A percentile compares a stretch with the other conserved stretches of the same genome.
phyloP scores from a whole-genome alignment of 2,113 vertebrate genomes.

The Paramisgurnus dabryanus region DNA sequence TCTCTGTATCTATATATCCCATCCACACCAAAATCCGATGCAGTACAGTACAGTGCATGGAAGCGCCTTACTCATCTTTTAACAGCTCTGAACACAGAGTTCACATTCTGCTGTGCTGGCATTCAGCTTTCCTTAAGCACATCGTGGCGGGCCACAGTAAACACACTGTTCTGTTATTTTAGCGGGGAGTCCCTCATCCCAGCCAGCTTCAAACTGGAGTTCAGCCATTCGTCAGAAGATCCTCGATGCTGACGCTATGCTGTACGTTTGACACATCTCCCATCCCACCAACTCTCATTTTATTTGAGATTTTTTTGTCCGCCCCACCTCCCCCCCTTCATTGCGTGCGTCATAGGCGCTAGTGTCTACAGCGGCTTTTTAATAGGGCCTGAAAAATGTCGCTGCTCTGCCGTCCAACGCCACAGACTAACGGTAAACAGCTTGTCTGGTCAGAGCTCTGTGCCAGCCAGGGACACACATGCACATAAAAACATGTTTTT shows the following conservation, averaged over 20 bases:
- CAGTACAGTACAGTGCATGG: neutral
- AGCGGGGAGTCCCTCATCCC: slow-evolving; percentile 43
- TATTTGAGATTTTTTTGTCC: slow-evolving; percentile 37
- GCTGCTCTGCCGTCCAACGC: slow-evolving; percentile 37
- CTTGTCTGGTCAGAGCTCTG: slow-evolving; percentile 43
- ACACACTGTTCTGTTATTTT: slow-evolving; percentile 36
- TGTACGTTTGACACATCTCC: slow-evolving; percentile 43
- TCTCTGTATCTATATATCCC: too few relatives aligned
- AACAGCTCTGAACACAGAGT: slow-evolving; percentile 24
- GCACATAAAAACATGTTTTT: slow-evolving; percentile 47
- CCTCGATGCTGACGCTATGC: slow-evolving; percentile 31
- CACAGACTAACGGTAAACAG: slow-evolving; percentile 59
- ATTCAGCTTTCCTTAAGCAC: slow-evolving; percentile 25
- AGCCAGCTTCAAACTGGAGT: slow-evolving; percentile 23
- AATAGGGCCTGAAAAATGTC: slow-evolving; percentile 53
- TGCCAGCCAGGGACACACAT: slow-evolving; percentile 40
- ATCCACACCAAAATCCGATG: neutral
- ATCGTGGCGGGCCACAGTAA: slow-evolving; percentile 29
- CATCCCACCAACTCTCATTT: slow-evolving; percentile 40
- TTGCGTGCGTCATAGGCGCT: slow-evolving; percentile 48
- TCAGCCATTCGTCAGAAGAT: slow-evolving; percentile 33
- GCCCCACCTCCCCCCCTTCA: neutral
- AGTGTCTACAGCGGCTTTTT: slow-evolving; percentile 52
- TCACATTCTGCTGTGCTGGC: slow-evolving; percentile 44
- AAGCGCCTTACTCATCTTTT: slow-evolving; percentile 27